These are phyloP conservation scores for Saimiri boliviensis DNA, from an alignment of 2,113 vertebrate genomes.

Conservation along the genomic window DNA sequence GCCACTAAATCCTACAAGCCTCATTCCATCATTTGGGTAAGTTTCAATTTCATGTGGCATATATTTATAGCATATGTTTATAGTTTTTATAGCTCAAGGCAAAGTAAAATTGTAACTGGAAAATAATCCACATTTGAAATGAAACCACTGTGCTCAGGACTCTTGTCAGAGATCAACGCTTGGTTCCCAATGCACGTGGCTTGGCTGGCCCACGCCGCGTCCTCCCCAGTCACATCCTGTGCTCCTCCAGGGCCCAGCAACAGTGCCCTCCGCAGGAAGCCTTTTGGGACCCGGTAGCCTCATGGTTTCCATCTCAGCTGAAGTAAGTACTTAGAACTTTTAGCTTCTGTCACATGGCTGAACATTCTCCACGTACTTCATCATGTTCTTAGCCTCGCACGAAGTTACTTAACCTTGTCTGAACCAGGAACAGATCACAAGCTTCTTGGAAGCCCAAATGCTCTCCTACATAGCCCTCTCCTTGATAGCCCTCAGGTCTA, in stretches of 20 bases:
- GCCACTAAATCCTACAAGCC: neutral
- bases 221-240: no score
- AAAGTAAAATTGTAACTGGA: conserved; percentile 17
- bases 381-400: neutral
- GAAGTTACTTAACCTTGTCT: neutral
- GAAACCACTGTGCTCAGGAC: neutral
- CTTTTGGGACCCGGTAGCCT: neutral
- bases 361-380: neutral
- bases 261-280: rapidly evolving
- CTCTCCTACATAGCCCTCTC: no score
- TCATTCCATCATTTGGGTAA: neutral
- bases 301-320: neutral
- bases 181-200: rapidly evolving
- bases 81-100: conserved; percentile 1
- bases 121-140: neutral
- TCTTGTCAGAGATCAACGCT: neutral
- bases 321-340: neutral
- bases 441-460: rapidly evolving
- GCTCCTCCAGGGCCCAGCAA: rapidly evolving
- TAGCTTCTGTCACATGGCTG: rapidly evolving
- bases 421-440: neutral
- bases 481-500: rapidly evolving
- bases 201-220: rapidly evolving
- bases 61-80: neutral
- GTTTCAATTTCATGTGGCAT: neutral